A percentile compares a stretch with the other conserved stretches of the same genome.
These are phyloP conservation scores for Tachyglossus aculeatus DNA, from an alignment of 2,797 vertebrate species.

Conservation along the genomic window DNA sequence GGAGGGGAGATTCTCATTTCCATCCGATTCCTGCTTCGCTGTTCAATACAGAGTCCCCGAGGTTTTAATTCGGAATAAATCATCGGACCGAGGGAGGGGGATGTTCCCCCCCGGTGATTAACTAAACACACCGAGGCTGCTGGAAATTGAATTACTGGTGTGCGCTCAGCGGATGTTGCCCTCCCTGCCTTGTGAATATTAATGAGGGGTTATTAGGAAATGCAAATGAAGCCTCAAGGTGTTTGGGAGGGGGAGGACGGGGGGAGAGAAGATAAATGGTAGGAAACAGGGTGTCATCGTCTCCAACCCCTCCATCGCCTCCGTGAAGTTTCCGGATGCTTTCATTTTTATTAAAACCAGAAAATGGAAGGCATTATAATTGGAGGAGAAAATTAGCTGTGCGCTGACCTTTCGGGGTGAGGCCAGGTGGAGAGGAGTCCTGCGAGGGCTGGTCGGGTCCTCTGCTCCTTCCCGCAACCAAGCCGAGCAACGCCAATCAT, in stretches of 20 bases:
- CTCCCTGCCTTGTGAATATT: constrained; percentile 76
- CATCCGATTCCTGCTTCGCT: constrained; percentile 64
- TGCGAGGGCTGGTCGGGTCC: no score
- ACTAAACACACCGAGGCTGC: constrained; percentile 75
- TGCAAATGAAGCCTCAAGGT: constrained; percentile 78
- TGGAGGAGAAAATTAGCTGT: constrained; percentile 66
- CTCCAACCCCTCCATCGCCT: constrained; percentile 50
- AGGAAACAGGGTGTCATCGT: constrained; percentile 67
- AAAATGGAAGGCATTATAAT: constrained; percentile 62
- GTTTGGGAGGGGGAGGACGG: constrained; percentile 31
- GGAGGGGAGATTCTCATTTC: constrained; percentile 54
- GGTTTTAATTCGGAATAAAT: constrained; percentile 83
- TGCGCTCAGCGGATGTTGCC: constrained; percentile 73
- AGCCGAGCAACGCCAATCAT: no score
- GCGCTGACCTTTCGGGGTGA: no score
- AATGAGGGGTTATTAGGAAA: constrained; percentile 80
- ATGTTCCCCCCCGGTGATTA: constrained; percentile 81
- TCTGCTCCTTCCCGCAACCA: no score
- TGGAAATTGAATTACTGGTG: constrained; percentile 80
- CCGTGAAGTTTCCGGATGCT: constrained; percentile 58
- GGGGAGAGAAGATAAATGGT: constrained; percentile 64
- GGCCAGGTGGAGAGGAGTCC: no score
- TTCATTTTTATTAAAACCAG: constrained; percentile 69
- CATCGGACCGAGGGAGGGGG: constrained; percentile 77
- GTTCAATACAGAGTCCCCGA: constrained; percentile 70